A percentile compares a stretch with the other conserved stretches of the same genome.
These are phyloP conservation scores for Channa argus DNA, from an alignment of 2,113 vertebrate species.

Conservation along the genomic window DNA sequence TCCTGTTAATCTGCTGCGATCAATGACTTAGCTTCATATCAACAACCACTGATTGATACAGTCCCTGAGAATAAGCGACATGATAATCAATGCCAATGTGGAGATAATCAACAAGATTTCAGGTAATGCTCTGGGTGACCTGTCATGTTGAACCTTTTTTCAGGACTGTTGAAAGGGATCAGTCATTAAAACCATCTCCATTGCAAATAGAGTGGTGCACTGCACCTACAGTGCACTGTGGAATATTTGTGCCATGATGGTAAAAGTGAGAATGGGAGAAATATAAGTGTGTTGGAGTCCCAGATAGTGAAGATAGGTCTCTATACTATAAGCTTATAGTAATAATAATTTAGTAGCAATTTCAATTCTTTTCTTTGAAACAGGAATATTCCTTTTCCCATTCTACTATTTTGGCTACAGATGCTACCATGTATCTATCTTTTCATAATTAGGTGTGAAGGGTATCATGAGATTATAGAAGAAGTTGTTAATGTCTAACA, in stretches of 20 bases:
- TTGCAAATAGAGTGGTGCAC: background rate
- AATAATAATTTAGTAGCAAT: background rate
- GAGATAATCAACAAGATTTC: constrained; percentile 65
- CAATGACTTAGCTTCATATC: constrained; percentile 61
- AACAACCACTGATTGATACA: constrained; percentile 53
- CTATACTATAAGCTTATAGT: constrained; percentile 17
- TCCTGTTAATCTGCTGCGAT: constrained; percentile 65
- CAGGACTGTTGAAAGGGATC: constrained; percentile 47
- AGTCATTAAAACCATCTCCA: constrained; percentile 10
- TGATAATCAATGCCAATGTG: constrained; percentile 66
- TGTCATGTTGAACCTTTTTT: constrained; percentile 44
- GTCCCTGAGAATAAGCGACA: constrained; percentile 28
- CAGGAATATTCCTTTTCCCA: background rate
- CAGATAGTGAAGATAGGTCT: constrained; percentile 3
- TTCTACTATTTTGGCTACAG: background rate
- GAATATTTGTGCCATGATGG: constrained; percentile 27
- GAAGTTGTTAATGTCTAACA: background rate
- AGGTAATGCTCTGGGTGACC: constrained; percentile 41
- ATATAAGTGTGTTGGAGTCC: background rate
- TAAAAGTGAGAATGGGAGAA: background rate
- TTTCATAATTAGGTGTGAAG: background rate
- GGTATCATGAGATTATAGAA: background rate
- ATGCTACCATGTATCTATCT: background rate
- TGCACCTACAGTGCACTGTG: background rate
- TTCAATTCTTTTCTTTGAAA: constrained; percentile 6